phyloP scores from a whole-genome alignment of 2,113 vertebrate species.

The Aix galericulata region DNA sequence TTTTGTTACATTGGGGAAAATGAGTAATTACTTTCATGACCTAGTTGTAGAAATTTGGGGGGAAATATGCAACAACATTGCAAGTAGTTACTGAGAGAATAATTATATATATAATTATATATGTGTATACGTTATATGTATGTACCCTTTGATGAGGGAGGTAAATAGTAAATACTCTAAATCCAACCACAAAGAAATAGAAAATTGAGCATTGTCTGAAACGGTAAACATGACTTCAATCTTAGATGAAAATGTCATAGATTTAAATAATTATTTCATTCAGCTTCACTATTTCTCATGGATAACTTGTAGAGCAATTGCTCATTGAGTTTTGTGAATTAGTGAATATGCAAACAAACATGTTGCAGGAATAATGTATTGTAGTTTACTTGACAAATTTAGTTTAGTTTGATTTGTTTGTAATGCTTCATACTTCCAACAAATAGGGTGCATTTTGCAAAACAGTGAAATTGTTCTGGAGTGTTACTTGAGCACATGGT shows the following conservation, averaged over 20 bases:
- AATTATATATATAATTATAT: neutral
- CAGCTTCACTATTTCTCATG: neutral
- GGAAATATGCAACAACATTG: neutral
- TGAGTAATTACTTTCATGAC: neutral
- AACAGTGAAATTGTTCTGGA: neutral
- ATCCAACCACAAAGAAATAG: neutral
- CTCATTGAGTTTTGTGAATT: neutral
- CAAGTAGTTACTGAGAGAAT: slow-evolving; percentile 10
- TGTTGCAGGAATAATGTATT: neutral
- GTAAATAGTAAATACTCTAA: slow-evolving; percentile 3
- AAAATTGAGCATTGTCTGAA: neutral
- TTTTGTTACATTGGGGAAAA: neutral
- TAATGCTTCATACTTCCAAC: neutral
- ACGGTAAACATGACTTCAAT: neutral
- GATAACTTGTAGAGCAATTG: neutral
- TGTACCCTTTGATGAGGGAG: neutral
- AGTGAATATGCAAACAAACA: neutral
- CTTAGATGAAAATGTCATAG: neutral
- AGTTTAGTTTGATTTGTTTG: neutral
- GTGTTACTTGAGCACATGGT: neutral
- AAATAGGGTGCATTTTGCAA: neutral
- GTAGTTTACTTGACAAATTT: neutral
- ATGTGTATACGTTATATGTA: neutral
- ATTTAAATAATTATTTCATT: neutral
- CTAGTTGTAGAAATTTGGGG: neutral